These are phyloP conservation scores for Danio choprae DNA, from an alignment of 2,797 vertebrate genomes.

Conservation along the genomic window DNA sequence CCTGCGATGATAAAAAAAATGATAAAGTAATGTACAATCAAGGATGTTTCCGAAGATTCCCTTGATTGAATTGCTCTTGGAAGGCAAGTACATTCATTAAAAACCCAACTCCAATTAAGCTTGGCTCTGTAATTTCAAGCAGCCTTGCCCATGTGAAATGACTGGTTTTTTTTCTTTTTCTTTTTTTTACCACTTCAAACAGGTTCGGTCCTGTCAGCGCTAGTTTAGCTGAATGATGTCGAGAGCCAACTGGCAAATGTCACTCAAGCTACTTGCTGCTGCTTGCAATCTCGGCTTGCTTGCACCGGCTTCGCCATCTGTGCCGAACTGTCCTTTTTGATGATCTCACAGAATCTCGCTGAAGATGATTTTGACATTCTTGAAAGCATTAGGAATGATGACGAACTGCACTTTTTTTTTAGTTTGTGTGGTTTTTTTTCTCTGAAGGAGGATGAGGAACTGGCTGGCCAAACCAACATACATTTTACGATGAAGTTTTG, in stretches of 20 bases:
- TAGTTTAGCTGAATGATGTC: constrained; percentile 34
- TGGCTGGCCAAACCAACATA: not conserved
- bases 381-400: not conserved
- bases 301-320: constrained; percentile 14
- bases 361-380: not conserved
- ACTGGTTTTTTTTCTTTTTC: constrained; percentile 26
- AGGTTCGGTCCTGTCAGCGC: constrained; percentile 12
- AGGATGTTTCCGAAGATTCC: constrained; percentile 17
- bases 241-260: constrained; percentile 42
- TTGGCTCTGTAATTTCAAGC: constrained; percentile 19
- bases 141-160: constrained; percentile 28
- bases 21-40: not conserved
- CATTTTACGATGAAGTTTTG: too few species aligned
- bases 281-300: constrained; percentile 4
- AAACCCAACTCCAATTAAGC: constrained; percentile 44
- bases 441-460: not conserved
- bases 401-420: not conserved
- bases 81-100: not conserved
- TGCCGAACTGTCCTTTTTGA: constrained; percentile 12
- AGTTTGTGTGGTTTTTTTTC: not conserved
- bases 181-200: constrained; percentile 29
- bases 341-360: not conserved
- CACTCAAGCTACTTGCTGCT: constrained; percentile 12
- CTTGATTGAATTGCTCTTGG: constrained; percentile 20
- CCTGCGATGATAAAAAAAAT: not conserved